Base-by-base conservation (phyloP, 1,140 invertebrate genomes). In the Asobara japonica region DNA sequence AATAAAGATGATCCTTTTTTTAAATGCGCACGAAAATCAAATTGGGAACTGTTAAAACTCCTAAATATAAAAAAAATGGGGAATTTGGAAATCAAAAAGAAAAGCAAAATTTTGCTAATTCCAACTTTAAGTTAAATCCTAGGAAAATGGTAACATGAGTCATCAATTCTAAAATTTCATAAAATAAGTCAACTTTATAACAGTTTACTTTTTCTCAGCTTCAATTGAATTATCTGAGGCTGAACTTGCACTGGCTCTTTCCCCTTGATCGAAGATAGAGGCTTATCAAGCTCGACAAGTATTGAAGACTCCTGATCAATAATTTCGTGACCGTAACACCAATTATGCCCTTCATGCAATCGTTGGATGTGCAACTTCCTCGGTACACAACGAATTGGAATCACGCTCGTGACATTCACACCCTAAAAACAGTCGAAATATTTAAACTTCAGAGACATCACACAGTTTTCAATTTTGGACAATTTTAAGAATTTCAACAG, bases 151-250 rank as follows among this genome's bases (percentile, higher is more conserved):
- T n/a, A n/a, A n/a, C n/a, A n/a, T n/a, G n/a, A n/a, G n/a, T n/a
- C n/a, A n/a, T n/a, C n/a, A n/a, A n/a, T n/a, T n/a, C 36, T 13
- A 41, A 4, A 41, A 41, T 13, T 41, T 41, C 36, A 56, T 73
- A n/a, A n/a, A n/a, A n/a, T n/a, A n/a, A n/a, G n/a, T n/a, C n/a
- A n/a, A n/a, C n/a, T n/a, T n/a, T n/a, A n/a, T n/a, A n/a, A n/a
- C n/a, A n/a, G n/a, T n/a, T n/a, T 72, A 79, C 83, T 80, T 78
- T 36, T 73, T 66, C 79, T 74, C 0, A 84, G 74, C 25, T 20
- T 65, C 33, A 84, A 51, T 0, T 25, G 38, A 25, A 84, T 75
- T 38, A 27, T 76, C 25, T 84, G 83, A 0, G 83, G 83, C 61
- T 78, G 75, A 18, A 84, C 33, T 41, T 84, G 83, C 8, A 84